phyloP scores from a whole-genome alignment of 2,888 invertebrate species.

The Microdon myrmicae region DNA sequence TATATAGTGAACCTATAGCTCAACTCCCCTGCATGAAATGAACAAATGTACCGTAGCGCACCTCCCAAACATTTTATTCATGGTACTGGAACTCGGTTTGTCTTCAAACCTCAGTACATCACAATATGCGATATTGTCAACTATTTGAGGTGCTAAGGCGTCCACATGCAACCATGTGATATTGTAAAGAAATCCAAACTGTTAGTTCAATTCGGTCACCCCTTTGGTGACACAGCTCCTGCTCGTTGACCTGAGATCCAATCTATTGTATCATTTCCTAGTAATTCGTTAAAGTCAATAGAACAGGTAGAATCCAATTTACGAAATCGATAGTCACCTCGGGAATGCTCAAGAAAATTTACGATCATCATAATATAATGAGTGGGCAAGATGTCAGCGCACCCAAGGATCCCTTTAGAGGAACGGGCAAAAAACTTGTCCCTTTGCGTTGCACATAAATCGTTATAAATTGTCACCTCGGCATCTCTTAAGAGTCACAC shows the following conservation, averaged over 20 bases:
- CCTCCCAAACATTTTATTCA: too few relatives aligned
- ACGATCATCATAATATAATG: slow-evolving; percentile 37
- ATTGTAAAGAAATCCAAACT: too few relatives aligned
- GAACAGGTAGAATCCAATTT: slow-evolving; percentile 14
- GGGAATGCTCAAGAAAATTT: slow-evolving; percentile 35
- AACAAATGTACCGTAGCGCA: too few relatives aligned
- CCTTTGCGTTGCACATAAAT: slow-evolving; percentile 38
- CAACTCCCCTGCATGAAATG: too few relatives aligned
- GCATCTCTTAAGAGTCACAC: slow-evolving; percentile 11
- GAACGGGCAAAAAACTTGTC: slow-evolving; percentile 7
- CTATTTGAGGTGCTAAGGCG: too few relatives aligned
- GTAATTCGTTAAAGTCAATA: slow-evolving; percentile 21
- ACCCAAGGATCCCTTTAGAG: not conserved
- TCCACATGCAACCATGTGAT: too few relatives aligned
- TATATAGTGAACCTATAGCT: too few relatives aligned
- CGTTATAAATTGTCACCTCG: slow-evolving; percentile 49
- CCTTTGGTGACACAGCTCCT: slow-evolving; percentile 4
- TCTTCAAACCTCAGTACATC: too few relatives aligned
- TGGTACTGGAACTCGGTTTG: too few relatives aligned
- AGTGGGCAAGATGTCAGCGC: slow-evolving; percentile 34
- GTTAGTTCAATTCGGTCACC: too few relatives aligned
- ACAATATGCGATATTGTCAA: too few relatives aligned
- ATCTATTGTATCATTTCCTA: slow-evolving; percentile 46
- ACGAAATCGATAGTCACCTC: slow-evolving; percentile 37
- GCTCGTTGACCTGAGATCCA: slow-evolving; percentile 36